Base-by-base conservation (phyloP, 2,113 vertebrate species). In the Rafetus swinhoei region DNA sequence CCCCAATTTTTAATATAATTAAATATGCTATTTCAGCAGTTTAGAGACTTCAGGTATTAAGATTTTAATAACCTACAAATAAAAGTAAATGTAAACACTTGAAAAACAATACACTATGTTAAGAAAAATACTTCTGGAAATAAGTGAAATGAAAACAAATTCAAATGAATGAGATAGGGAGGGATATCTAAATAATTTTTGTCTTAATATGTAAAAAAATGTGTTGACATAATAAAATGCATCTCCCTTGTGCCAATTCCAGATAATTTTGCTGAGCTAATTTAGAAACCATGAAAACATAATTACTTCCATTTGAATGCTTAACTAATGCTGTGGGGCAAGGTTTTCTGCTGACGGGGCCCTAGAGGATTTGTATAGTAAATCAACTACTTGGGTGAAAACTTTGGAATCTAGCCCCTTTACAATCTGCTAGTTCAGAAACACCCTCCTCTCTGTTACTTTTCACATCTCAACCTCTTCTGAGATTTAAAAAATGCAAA, bases 161-260 rank as follows among this genome's bases (percentile, higher is more conserved):
- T 57, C 35, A 90, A 93, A 81, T 65, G 15, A 87, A 25, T 59
- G 21, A 45, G n/a, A 24, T 50, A 24, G n/a, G 52, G 60, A 79
- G 39, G 59, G 59, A 83, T 27, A 89, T 39, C 52, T 88, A 69
- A 94, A 88, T 56, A 86, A 90, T 83, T 92, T 96, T 95, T 92
- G 91, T 95, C 94, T 55, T 92, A 94, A 88, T 22, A 94, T 35
- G 76, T 88, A 7, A 90, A 86, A 65, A 92, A 87, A 79, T 82
- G 79, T 98, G 96, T 97, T 97, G 92, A 95, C 84, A 96, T 93
- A 97, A 96, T 97, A 96, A 96, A 97, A 96, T 91, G 79, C n/a
- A 27, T 91, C 86, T 97, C 84, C 90, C 94, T 90, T 89, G 85
- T 97, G 93, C 97, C 97, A 95, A 55, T 84, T 93, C 89, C 9